phyloP scores from a whole-genome alignment of 92 coral and sea anemone genomes.

The Nematostella vectensis region DNA sequence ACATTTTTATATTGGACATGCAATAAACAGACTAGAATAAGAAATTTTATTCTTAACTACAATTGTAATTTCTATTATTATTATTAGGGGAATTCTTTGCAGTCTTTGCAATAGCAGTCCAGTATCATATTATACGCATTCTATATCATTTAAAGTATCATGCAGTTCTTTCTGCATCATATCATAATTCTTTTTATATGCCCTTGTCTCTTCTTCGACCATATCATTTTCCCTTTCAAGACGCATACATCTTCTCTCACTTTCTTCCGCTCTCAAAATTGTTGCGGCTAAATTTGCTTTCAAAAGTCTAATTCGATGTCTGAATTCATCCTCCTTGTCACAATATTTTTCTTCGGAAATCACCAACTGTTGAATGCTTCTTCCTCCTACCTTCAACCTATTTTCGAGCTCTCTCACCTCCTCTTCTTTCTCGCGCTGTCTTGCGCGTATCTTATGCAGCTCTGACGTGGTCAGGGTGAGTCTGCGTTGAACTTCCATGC shows the following conservation, averaged over 20 bases:
- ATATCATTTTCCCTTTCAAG: slow-evolving; percentile 17
- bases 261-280: slow-evolving; percentile 54
- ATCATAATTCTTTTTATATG: slow-evolving; percentile 12
- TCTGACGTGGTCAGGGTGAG: slow-evolving; percentile 34
- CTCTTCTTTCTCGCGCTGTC: slow-evolving; percentile 20
- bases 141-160: slow-evolving; percentile 19
- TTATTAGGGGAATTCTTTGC: too few relatives aligned
- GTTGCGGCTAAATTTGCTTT: slow-evolving; percentile 23
- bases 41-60: too few relatives aligned
- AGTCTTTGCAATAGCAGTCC: too few relatives aligned
- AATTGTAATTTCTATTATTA: too few relatives aligned
- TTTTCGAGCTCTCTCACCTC: slow-evolving; percentile 28
- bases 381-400: slow-evolving; percentile 42
- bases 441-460: slow-evolving; percentile 19
- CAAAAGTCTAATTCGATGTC: slow-evolving; percentile 25
- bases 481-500: slow-evolving; percentile 40
- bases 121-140: slow-evolving; percentile 12
- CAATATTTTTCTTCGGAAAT: slow-evolving; percentile 59
- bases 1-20: too few relatives aligned
- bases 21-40: too few relatives aligned
- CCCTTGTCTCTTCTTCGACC: slow-evolving; percentile 31
- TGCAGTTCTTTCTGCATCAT: slow-evolving; percentile 17
- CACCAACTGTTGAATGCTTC: slow-evolving; percentile 49
- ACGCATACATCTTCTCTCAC: slow-evolving; percentile 39
- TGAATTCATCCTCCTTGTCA: slow-evolving; percentile 53